A percentile compares a stretch with the other conserved stretches of the same genome.
phyloP scores from a whole-genome alignment of 2,113 vertebrate species.

The Microcebus murinus region DNA sequence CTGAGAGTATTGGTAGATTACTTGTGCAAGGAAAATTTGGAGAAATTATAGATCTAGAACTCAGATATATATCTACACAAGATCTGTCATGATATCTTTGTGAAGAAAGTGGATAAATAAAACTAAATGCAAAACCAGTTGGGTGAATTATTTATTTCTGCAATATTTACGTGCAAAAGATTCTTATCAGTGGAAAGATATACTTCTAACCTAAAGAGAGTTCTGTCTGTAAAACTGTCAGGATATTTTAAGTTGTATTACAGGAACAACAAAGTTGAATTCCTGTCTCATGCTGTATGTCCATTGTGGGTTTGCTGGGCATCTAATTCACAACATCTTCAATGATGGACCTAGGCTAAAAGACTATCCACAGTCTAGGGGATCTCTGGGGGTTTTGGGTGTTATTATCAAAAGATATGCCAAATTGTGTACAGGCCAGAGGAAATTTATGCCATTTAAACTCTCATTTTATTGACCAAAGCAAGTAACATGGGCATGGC shows the following conservation, averaged over 20 bases:
- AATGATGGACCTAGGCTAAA: background rate
- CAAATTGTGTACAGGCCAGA: background rate
- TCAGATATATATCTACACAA: background rate
- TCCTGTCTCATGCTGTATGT: background rate
- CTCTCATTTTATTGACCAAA: background rate
- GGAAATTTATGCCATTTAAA: background rate
- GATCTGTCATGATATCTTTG: background rate
- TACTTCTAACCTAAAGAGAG: background rate
- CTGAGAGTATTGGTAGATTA: background rate
- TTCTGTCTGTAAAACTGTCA: background rate
- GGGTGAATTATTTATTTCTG: background rate
- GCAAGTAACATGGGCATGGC: background rate
- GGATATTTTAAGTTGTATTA: background rate
- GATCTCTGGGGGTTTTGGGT: accelerated
- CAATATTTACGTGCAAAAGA: background rate
- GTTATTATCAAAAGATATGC: background rate
- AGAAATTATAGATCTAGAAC: background rate
- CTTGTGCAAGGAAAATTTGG: background rate
- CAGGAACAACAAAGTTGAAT: background rate
- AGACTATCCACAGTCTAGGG: background rate
- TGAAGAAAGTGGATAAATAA: background rate
- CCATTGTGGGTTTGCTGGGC: background rate
- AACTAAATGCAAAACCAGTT: background rate
- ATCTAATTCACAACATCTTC: background rate
- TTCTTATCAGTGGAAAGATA: background rate